Base-by-base conservation (phyloP, 2,888 invertebrate genomes). In the Chalcis sispes region DNA sequence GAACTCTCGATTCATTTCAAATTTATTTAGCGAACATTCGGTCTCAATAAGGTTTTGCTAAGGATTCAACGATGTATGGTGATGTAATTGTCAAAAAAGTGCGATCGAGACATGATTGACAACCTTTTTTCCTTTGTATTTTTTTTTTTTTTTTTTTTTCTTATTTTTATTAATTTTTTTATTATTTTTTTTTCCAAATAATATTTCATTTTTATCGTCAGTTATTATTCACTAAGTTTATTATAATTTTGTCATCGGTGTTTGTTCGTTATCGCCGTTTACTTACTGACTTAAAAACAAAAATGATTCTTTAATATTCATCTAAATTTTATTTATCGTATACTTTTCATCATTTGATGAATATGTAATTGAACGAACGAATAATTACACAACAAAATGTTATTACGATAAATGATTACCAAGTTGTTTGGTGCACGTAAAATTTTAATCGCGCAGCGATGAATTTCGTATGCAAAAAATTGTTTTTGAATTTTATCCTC, bases 211-310 rank as follows among this genome's bases (percentile, higher is more conserved):
- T 46, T 13, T 18, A 29, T n/a, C 1, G 25, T 61, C 10, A 15
- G 29, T 46, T 13, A 62, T 32, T 48, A 27, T 56, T 52, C 8
- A 23, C 32, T 54, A 32, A 72, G 59, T 46, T 46, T 50, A 23
- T 48, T 42, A 18, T 13, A n/a, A 29, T 52, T 62, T n/a, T 72
- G 54, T 69, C 40, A 40, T 75, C 52, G 65, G 64, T 59, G 59
- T 71, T 66, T 59, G 59, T 59, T 75, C 59, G 29, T 54, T 66
- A 15, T 29, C 23, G 23, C 52, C 65, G 29, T 50, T 50, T 18
- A 50, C 18, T 50, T 13, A 36, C 7, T 52, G 15, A 15, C 13
- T 42, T 4, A 42, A 13, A 42, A 42, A 4, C 10, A 8, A 32
- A 5, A 5, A 5, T 8, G 15, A 13, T 54, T 52, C 13, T 64